phyloP scores from a whole-genome alignment of 2,888 invertebrate genomes.

The Incurvaria masculella region DNA sequence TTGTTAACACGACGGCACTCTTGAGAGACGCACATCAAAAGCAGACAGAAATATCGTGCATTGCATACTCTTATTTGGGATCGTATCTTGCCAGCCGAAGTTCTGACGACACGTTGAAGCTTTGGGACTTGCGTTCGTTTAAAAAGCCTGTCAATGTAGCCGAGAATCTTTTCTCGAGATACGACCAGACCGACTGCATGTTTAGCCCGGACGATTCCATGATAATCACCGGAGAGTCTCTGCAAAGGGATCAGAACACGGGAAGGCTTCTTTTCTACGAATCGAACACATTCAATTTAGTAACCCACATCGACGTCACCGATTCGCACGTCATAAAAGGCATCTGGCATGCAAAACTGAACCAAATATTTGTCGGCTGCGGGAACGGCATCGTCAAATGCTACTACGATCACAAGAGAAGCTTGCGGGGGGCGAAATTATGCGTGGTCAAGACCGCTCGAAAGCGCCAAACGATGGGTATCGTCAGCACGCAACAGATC shows the following conservation, averaged over 20 bases:
- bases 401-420: constrained; percentile 85
- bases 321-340: constrained; percentile 84
- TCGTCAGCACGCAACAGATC: constrained; percentile 87
- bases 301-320: constrained; percentile 72
- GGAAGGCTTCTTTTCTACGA: constrained; percentile 80
- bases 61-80: constrained; percentile 88
- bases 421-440: constrained; percentile 86
- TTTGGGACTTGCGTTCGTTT: constrained; percentile 89
- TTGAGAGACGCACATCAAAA: constrained; percentile 77
- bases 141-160: constrained; percentile 73
- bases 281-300: constrained; percentile 68
- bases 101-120: constrained; percentile 90
- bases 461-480: constrained; percentile 79
- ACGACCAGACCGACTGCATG: constrained; percentile 75
- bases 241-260: constrained; percentile 59
- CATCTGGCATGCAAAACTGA: constrained; percentile 96
- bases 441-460: constrained; percentile 81
- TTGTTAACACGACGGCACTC: constrained; percentile 80
- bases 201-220: constrained; percentile 93
- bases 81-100: constrained; percentile 74
- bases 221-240: constrained; percentile 83
- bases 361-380: constrained; percentile 92
- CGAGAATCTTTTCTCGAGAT: constrained; percentile 73
- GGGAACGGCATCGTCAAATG: constrained; percentile 89
- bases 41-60: constrained; percentile 76